Percentiles rank a stretch among this genome's conserved stretches.
These are phyloP conservation scores for Holothuria leucospilota DNA, from an alignment of 53 echinoderm and acorn worm species.

Conservation along the genomic window DNA sequence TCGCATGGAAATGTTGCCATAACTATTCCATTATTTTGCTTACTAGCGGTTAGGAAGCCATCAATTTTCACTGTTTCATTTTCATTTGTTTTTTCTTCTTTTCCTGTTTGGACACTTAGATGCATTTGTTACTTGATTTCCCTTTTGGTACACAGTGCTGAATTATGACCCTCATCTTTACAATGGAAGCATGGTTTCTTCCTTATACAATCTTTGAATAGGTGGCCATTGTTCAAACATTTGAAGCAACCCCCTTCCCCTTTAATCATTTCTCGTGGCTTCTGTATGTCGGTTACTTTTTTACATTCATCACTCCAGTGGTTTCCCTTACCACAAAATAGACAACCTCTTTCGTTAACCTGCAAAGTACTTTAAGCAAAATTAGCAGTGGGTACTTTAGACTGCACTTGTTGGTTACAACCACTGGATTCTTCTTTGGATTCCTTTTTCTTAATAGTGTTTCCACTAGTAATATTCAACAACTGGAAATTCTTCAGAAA, in stretches of 20 bases:
- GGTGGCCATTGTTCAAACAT: not conserved
- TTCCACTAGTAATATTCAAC: too few species aligned
- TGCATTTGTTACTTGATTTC: not conserved
- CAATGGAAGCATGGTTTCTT: not conserved
- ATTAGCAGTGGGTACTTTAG: too few species aligned
- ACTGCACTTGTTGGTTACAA: too few species aligned
- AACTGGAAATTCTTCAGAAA: not conserved
- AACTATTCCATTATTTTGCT: too few species aligned
- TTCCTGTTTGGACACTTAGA: not conserved
- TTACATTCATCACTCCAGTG: too few species aligned
- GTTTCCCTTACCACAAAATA: too few species aligned
- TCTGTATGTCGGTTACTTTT: not conserved
- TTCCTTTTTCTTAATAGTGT: too few species aligned
- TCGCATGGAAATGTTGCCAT: not conserved
- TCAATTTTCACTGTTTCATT: too few species aligned
- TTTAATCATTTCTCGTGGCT: not conserved
- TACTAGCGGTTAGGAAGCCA: too few species aligned
- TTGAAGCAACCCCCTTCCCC: conserved; percentile 6
- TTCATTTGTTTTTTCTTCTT: not conserved
- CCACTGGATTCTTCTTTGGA: too few species aligned
- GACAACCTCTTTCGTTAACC: too few species aligned
- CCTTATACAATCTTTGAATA: not conserved
- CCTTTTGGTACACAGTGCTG: not conserved
- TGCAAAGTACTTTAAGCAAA: too few species aligned
- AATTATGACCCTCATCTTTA: conserved; percentile 2